These are phyloP conservation scores for Nestor notabilis DNA, from an alignment of 2,113 vertebrate species.

Conservation along the genomic window DNA sequence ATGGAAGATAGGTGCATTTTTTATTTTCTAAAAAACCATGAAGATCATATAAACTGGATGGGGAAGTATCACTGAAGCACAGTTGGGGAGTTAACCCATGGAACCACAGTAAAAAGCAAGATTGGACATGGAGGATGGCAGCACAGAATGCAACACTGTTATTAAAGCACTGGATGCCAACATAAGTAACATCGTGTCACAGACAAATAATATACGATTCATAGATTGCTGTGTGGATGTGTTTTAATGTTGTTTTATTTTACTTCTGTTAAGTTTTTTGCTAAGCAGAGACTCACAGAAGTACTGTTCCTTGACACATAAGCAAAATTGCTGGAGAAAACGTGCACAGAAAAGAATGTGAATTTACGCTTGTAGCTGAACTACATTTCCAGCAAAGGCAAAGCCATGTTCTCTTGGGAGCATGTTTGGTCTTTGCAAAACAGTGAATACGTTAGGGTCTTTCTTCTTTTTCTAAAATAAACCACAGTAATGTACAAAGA, in stretches of 20 bases:
- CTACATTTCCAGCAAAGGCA: not conserved
- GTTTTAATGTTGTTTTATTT: not conserved
- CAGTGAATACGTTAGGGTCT: not conserved
- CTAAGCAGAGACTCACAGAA: not conserved
- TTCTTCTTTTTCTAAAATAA: constrained; percentile 11
- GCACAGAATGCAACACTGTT: rapidly evolving
- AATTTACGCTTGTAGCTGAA: not conserved
- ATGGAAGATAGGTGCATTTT: not conserved
- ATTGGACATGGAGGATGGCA: not conserved
- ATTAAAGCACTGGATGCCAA: not conserved
- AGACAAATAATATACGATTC: not conserved
- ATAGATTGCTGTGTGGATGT: not conserved
- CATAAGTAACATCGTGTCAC: not conserved
- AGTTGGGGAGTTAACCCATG: not conserved
- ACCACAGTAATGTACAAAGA: not conserved
- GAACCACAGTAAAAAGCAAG: not conserved
- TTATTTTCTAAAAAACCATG: not conserved
- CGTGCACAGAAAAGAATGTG: rapidly evolving
- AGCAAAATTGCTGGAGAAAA: not conserved
- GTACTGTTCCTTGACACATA: not conserved
- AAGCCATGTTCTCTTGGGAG: not conserved
- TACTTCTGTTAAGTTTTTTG: not conserved
- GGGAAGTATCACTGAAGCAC: not conserved
- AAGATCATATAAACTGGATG: not conserved
- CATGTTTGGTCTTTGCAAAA: not conserved